phyloP scores from a whole-genome alignment of 2,113 vertebrate genomes.

The Catharus bicknelli region DNA sequence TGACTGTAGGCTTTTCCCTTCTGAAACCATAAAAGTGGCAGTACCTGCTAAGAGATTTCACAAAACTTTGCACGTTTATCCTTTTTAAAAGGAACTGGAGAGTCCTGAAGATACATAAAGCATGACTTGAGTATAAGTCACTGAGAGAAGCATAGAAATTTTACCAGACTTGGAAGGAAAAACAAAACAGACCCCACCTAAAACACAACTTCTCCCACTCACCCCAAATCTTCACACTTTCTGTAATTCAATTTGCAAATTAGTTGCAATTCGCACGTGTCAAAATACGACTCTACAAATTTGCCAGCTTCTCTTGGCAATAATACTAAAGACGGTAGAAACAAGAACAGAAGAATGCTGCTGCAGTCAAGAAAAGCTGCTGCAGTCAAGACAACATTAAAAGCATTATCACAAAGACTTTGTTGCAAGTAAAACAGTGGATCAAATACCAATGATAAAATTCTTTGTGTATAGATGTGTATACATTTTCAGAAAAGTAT shows the following conservation, averaged over 20 bases:
- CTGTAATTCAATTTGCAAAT: neutral
- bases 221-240: neutral
- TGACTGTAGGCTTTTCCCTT: neutral
- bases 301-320: neutral
- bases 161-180: neutral
- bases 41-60: neutral
- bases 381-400: neutral
- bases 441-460: neutral
- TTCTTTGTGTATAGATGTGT: neutral
- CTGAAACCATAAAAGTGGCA: neutral
- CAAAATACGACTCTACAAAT: neutral
- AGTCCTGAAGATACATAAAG: neutral
- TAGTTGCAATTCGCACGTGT: neutral
- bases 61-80: neutral
- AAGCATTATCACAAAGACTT: neutral
- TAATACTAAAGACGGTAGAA: neutral
- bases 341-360: neutral
- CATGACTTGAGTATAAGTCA: neutral
- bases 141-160: neutral
- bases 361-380: neutral
- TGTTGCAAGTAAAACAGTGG: neutral
- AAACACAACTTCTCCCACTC: neutral
- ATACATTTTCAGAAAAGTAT: neutral
- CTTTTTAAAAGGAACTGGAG: neutral
- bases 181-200: neutral